Percentiles rank a stretch among this genome's conserved stretches.
These are phyloP conservation scores for Stigmatopora argus DNA, from an alignment of 2,113 vertebrate species.

Conservation along the genomic window DNA sequence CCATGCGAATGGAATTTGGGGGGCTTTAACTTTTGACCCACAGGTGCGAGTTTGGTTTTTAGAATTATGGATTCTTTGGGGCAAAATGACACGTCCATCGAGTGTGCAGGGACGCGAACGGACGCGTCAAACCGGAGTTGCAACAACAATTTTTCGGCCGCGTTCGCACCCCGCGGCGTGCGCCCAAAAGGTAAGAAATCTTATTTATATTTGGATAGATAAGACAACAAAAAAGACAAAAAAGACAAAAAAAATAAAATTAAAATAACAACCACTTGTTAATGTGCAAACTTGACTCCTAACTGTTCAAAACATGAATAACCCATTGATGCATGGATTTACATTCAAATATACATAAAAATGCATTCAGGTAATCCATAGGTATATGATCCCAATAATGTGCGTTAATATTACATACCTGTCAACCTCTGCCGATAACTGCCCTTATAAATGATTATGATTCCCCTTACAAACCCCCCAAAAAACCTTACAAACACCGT, in stretches of 20 bases:
- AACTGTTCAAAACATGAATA: no score
- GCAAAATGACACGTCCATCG: conserved; percentile 47
- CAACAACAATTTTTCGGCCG: conserved; percentile 39
- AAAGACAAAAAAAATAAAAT: no score
- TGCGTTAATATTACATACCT: no score
- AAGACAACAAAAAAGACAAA: neutral
- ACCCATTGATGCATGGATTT: no score
- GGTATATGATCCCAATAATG: no score
- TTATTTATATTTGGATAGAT: neutral
- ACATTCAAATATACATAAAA: no score
- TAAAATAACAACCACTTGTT: neutral
- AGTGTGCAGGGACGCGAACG: conserved; percentile 49
- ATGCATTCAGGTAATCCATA: no score
- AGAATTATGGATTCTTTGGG: conserved; percentile 40
- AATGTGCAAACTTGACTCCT: no score
- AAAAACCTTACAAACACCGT: no score
- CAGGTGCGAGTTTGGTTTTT: neutral
- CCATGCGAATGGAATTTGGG: neutral
- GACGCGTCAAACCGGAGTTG: conserved; percentile 54
- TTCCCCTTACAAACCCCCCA: no score
- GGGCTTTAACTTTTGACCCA: neutral
- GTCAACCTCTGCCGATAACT: no score
- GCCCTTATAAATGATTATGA: no score
- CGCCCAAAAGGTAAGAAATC: conserved; percentile 60
- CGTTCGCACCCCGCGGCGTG: conserved; percentile 23